Evolutionary conservation across 2,113 vertebrate species (phyloP).

Genomic region (Epinephelus moara): DNA sequence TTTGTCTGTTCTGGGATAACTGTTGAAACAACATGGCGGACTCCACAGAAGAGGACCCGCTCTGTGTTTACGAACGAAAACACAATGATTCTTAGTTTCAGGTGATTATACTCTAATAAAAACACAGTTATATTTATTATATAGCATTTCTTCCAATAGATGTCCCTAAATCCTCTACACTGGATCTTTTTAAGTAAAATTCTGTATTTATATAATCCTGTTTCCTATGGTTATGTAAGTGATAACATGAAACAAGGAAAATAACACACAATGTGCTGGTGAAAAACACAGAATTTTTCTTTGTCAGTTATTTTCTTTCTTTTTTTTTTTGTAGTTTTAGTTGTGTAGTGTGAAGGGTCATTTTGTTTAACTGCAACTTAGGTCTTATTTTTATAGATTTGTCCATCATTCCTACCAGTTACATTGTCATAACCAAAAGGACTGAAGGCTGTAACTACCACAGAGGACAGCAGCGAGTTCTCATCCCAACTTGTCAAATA

Average conservation of each 20-base stretch:
- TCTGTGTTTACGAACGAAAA: too few relatives aligned
- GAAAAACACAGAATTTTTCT: not conserved
- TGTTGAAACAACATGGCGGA: too few relatives aligned
- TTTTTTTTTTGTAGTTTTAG: not conserved
- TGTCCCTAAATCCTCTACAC: too few relatives aligned
- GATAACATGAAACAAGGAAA: not conserved
- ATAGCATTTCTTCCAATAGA: too few relatives aligned
- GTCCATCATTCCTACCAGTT: not conserved
- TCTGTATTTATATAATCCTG: not conserved
- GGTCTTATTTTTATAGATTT: not conserved
- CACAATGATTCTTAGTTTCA: too few relatives aligned
- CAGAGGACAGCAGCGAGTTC: not conserved
- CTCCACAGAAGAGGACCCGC: too few relatives aligned
- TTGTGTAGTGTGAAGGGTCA: not conserved
- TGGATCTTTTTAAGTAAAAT: not conserved
- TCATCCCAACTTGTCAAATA: too few relatives aligned
- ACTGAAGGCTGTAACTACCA: not conserved
- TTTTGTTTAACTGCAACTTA: not conserved
- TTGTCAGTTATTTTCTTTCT: too few relatives aligned
- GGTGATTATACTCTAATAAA: too few relatives aligned
- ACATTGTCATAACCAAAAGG: not conserved
- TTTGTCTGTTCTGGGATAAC: too few relatives aligned
- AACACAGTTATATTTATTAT: too few relatives aligned
- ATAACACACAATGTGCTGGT: not conserved
- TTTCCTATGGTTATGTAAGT: not conserved